phyloP scores from a whole-genome alignment of 2,888 invertebrate species.

The Sphaerophoria rueppellii region DNA sequence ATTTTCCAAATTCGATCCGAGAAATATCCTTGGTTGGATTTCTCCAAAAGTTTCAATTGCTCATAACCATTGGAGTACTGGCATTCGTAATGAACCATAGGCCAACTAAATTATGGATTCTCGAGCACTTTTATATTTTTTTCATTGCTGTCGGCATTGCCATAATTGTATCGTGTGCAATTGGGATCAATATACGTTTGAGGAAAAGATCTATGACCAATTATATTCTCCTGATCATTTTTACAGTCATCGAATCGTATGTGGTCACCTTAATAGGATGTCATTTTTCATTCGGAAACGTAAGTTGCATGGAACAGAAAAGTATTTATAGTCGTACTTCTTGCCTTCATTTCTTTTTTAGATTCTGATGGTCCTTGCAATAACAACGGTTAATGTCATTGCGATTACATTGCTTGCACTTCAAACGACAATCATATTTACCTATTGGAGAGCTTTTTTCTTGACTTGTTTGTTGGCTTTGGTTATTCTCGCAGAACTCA shows the following conservation, averaged over 20 bases:
- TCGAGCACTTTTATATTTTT: constrained; percentile 73
- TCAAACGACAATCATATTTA: constrained; percentile 95
- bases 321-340: too few species aligned
- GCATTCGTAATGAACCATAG: constrained; percentile 87
- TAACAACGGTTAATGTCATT: constrained; percentile 92
- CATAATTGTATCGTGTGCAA: constrained; percentile 80
- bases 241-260: constrained; percentile 92
- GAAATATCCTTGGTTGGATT: constrained; percentile 1
- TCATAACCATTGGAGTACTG: constrained; percentile 90
- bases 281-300: constrained; percentile 85
- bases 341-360: constrained; percentile 76
- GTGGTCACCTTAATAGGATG: constrained; percentile 85
- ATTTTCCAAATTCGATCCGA: neutral
- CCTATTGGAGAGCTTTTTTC: constrained; percentile 88
- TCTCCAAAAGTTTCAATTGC: constrained; percentile 87
- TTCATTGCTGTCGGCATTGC: constrained; percentile 75
- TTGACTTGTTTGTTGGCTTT: constrained; percentile 89
- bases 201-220: constrained; percentile 93
- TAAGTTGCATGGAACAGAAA: constrained; percentile 79
- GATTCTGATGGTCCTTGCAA: constrained; percentile 93
- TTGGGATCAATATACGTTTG: constrained; percentile 93
- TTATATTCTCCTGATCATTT: constrained; percentile 92
- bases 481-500: constrained; percentile 89
- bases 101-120: constrained; percentile 85
- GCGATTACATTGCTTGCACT: constrained; percentile 95